Percentiles rank a stretch among this genome's conserved stretches.
These are phyloP conservation scores for Prunella himalayana DNA, from an alignment of 2,113 vertebrate species.

Conservation along the genomic window DNA sequence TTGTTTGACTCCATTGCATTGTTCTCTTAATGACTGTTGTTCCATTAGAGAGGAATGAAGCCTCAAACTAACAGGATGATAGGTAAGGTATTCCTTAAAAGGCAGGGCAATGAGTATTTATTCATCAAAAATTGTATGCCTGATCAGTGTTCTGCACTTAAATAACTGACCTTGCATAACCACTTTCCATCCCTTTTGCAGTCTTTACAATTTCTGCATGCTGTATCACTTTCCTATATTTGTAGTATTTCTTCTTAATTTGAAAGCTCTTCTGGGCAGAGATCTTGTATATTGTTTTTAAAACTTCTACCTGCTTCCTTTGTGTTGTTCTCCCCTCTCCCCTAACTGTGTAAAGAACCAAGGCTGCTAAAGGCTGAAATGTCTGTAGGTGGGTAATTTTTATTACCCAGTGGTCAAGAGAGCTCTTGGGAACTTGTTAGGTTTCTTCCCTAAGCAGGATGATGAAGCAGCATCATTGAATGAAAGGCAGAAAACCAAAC, in stretches of 20 bases:
- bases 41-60: not conserved
- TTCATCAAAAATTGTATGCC: not conserved
- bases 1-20: not conserved
- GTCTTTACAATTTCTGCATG: not conserved
- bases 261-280: not conserved
- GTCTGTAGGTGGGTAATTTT: not conserved
- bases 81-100: not conserved
- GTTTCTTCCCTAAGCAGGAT: slow-evolving; percentile 7
- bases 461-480: not conserved
- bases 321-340: not conserved
- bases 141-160: not conserved
- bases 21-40: not conserved
- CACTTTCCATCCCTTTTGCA: not conserved
- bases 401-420: not conserved
- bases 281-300: not conserved
- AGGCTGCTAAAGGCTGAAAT: slow-evolving; percentile 2
- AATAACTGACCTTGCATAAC: not conserved
- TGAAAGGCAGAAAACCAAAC: not conserved
- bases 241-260: not conserved
- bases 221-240: not conserved
- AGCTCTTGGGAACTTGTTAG: slow-evolving; percentile 4
- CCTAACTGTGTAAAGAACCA: not conserved
- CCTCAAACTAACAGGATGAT: not conserved
- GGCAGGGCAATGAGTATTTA: not conserved
- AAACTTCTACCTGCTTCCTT: not conserved